These are phyloP conservation scores for Iselma pallidipennis DNA, from an alignment of 2,888 invertebrate species.

Conservation along the genomic window DNA sequence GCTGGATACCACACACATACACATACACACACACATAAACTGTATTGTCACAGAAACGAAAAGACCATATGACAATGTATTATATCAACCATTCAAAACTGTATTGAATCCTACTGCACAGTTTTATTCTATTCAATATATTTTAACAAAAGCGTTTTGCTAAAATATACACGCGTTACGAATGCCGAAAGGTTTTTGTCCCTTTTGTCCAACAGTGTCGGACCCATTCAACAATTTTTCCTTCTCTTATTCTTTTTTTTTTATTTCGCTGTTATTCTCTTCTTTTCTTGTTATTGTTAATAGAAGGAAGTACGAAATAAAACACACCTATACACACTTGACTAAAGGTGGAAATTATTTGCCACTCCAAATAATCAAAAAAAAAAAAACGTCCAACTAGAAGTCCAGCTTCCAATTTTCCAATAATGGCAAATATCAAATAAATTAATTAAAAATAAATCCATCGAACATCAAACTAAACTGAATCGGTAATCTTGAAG, in stretches of 20 bases:
- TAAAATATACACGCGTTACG: slow-evolving; percentile 58
- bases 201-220: slow-evolving; percentile 52
- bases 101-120: slow-evolving; percentile 54
- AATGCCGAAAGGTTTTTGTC: slow-evolving; percentile 56
- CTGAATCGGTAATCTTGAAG: too few species aligned
- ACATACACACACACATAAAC: neutral
- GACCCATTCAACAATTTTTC: slow-evolving; percentile 54
- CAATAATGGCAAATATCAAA: neutral
- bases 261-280: neutral
- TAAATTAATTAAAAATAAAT: neutral
- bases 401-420: too few species aligned
- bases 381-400: too few species aligned
- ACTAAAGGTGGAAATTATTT: neutral
- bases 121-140: slow-evolving; percentile 54
- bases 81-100: slow-evolving; percentile 53
- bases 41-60: slow-evolving; percentile 52
- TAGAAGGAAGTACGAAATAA: neutral
- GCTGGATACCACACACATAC: slow-evolving; percentile 55
- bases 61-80: slow-evolving; percentile 58
- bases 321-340: neutral
- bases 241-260: neutral
- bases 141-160: slow-evolving; percentile 47
- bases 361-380: neutral
- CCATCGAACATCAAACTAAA: too few species aligned
- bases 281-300: neutral